A percentile compares a stretch with the other conserved stretches of the same genome.
Conservation (phyloP, 2,797 vertebrate species). For the Sebastes variabilis region DNA sequence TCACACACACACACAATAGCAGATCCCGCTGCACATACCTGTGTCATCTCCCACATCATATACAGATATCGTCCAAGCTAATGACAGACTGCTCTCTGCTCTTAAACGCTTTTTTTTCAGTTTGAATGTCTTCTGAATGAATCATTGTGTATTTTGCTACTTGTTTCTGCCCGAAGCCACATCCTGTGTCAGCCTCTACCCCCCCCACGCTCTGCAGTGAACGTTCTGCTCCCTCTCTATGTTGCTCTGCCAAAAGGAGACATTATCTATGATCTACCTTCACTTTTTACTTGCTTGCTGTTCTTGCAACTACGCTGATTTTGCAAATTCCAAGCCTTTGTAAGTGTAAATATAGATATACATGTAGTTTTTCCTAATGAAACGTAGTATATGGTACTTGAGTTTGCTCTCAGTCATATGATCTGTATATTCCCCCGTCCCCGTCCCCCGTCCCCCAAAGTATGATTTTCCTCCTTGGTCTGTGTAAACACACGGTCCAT, state of each 20-base stretch:
- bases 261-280: not conserved
- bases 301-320: not conserved
- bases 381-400: conserved; percentile 21
- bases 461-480: not conserved
- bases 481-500: not conserved
- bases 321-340: conserved; percentile 20
- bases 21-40: conserved; percentile 6
- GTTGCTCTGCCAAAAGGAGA: conserved; percentile 17
- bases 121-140: conserved; percentile 47
- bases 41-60: conserved; percentile 35
- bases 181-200: conserved; percentile 48
- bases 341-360: conserved; percentile 2
- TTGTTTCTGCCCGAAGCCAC: conserved; percentile 48
- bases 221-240: not conserved
- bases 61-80: conserved; percentile 26
- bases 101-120: conserved; percentile 16
- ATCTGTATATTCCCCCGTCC: not conserved
- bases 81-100: conserved; percentile 22
- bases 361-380: conserved; percentile 14
- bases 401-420: conserved; percentile 14
- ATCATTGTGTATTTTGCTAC: conserved; percentile 40
- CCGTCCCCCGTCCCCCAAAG: not conserved
- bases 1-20: not conserved
- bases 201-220: conserved; percentile 11
- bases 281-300: not conserved